Base-by-base conservation (phyloP, 2,888 invertebrate species). In the Acronicta leporina region DNA sequence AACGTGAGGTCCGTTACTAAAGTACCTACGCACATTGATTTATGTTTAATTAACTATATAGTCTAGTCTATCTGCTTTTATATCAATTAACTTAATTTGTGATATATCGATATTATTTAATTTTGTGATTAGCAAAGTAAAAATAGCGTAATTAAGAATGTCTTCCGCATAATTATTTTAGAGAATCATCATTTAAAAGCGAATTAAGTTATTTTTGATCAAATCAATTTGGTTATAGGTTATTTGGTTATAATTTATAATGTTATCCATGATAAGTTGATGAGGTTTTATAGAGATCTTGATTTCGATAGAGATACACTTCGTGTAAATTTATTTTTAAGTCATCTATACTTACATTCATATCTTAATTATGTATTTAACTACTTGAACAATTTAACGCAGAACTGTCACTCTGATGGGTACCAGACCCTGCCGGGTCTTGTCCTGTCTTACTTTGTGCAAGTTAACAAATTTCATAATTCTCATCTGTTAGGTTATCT, bases 1-100 rank as follows among this genome's bases (percentile, higher is more conserved):
- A 79, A 77, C 89, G 89, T 92, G 91, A 91, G 86, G 81, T 88
- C 83, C 86, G 78, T 69, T 47, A 77, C 69, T 71, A 73, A 71
- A 47, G 73, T 72, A 70, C 64, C 68, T 73, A 70, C 64, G 71
- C 56, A 72, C 44, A 33, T 35, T 43, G 30, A 11, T 63, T 33
- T 50, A 46, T 45, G 27, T 43, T 60, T 51, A 65, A 50, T 25
- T 41, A 46, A 0, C n/a, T n/a, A n/a, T n/a, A n/a, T 33, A 33
- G 35, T 43, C 44, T 45, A 25, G 14, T 58, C 27, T 46, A 13
- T 48, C 27, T 35, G 11, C 27, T 45, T 58, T 43, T 59, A 27
- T 45, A 60, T 52, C 40, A 25, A 53, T 41, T 38, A 54, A 53
- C 30, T 13, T 4, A 15, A 50, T 56, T 33, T 38, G 41, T 38